These are phyloP conservation scores for Phodopus roborovskii DNA, from an alignment of 2,113 vertebrate species.

Conservation along the genomic window DNA sequence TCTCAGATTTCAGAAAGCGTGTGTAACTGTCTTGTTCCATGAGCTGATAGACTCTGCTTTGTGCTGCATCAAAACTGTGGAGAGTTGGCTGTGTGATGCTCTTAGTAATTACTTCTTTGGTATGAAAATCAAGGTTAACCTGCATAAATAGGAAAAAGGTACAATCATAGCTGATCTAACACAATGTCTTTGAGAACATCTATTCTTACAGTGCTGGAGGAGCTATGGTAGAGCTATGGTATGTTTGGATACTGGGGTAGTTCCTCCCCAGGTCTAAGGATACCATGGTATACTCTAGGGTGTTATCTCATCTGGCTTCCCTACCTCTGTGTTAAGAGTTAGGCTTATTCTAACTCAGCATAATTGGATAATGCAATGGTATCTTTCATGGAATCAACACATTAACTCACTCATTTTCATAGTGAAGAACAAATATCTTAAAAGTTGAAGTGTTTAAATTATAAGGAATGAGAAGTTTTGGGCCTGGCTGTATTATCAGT, in stretches of 20 bases:
- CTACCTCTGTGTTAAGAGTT: not conserved
- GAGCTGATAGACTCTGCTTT: slow-evolving; percentile 91
- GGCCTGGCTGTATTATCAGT: not conserved
- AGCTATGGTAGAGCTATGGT: rapidly evolving
- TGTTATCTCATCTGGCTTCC: not conserved
- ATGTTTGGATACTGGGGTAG: rapidly evolving
- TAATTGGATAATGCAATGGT: no score
- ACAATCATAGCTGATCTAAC: not conserved
- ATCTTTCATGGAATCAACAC: no score
- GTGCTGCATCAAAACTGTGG: slow-evolving; percentile 91
- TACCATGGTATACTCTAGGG: not conserved
- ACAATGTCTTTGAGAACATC: not conserved
- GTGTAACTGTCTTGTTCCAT: slow-evolving; percentile 98
- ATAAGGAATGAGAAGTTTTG: not conserved
- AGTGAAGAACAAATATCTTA: not conserved
- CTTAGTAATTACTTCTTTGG: slow-evolving; percentile 87
- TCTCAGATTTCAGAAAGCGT: slow-evolving; percentile 92
- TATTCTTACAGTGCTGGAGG: not conserved
- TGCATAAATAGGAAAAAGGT: slow-evolving; percentile 73
- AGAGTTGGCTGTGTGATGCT: slow-evolving; percentile 85
- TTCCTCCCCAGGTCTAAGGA: rapidly evolving
- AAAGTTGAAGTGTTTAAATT: not conserved
- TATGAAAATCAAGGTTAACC: slow-evolving; percentile 95
- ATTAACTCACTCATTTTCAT: not conserved
- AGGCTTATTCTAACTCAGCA: not conserved